Base-by-base conservation (phyloP, 1,140 invertebrate genomes). In the Drosophila arawakana region DNA sequence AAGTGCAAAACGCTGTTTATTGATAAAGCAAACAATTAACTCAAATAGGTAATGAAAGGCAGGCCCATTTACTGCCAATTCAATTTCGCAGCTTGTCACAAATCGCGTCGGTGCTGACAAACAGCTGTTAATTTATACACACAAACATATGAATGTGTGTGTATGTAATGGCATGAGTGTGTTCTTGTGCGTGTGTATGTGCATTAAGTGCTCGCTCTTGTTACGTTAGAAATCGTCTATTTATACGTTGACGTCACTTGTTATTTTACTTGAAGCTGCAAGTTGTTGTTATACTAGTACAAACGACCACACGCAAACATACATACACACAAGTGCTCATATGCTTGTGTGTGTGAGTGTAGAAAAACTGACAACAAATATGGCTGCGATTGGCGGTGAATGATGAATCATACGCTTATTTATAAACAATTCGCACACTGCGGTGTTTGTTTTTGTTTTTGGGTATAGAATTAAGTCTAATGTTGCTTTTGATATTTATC, bases 351-450 rank as follows among this genome's bases (percentile, higher is more conserved):
- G 21, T n/a, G 46, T 41, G 41, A 11, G 9, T 47, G 37, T 9
- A 5, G 25, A 58, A 50, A 39, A 30, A 55, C 30, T 67, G 37
- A 46, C 35, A 72, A 35, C 59, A 11, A 47, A 47, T 62, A 49
- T 50, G 30, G 66, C 65, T 73, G 55, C 63, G 37, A 55, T 68
- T 59, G 44, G 30, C 18, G 37, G 47, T 49, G 47, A 47, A 47
- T 5, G 25, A 30, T 88, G 84, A 88, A 69, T 88, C 83, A 88
- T 50, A 3, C 50, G 34, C 63, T 83, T 88, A 88, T 88, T 89
- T 88, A 88, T 89, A 86, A 88, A 80, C 84, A 80, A 78, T 81
- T 85, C 78, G 82, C 66, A 71, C 75, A 82, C 75, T 58, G 61
- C 41, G 46, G 18, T 61, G 30, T 37, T 54, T 37, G 9, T 25